Evolutionary conservation across 2,888 invertebrate genomes (phyloP), one percentile per base, ranked within the genome.

Genomic region (Spatulosminthurus flaviceps): DNA sequence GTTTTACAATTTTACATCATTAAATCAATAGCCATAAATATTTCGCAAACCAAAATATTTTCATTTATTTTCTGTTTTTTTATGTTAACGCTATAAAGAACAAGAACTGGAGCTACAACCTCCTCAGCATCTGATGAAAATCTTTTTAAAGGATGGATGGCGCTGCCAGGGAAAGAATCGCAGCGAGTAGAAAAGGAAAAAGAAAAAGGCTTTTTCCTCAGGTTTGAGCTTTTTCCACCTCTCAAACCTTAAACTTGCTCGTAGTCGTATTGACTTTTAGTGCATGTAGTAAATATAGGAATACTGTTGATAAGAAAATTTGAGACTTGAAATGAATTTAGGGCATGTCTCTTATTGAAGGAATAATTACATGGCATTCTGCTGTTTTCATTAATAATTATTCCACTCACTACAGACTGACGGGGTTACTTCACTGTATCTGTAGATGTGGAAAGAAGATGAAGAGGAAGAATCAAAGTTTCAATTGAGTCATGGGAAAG

Each of bases 71-170:
- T n/a, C n/a, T n/a, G n/a, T n/a, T n/a, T n/a, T n/a, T n/a, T n/a
- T n/a, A n/a, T n/a, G 41, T 41, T 41, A 41, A 41, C 41, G 41
- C 13, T 41, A 7, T 41, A n/a, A 11, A 51, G 51, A 13, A 51
- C 5, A 1, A n/a, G n/a, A 51, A 51, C 16, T 19, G n/a, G 19
- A 51, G 51, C 19, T 51, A n/a, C 51, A 19, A n/a, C 51, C 4
- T 64, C 64, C 13, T 64, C 64, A 1, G 24, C 64, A 1, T 64
- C 64, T 1, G 64, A 64, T 7, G 64, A 64, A 22, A 26, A 64
- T 16, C 64, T 64, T 26, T 64, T 64, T 22, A 64, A 64, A 64
- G 64, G 64, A 24, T 64, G 64, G 64, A 24, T 64, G 64, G 64
- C 64, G 64, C 22, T 64, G 64, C 64, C 64, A 22, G 64, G 64